Base-by-base conservation (phyloP, 2,113 vertebrate species). In the Oryzias javanicus region DNA sequence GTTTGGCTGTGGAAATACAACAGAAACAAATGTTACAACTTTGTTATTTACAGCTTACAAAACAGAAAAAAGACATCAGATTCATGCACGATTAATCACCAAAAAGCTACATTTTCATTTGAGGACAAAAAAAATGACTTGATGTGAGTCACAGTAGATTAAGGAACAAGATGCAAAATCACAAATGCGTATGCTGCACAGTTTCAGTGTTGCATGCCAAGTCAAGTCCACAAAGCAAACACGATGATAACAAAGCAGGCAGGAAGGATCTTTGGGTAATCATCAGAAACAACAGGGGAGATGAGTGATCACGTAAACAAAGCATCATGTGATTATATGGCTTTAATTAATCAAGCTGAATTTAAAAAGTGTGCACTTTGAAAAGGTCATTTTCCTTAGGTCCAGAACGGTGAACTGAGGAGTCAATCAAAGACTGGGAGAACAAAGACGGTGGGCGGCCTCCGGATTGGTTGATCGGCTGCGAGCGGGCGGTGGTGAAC, bases 401-500 rank as follows among this genome's bases (percentile, higher is more conserved):
- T 10, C 62, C 22, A 63, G 49, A 53, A 41, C 16, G 8, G n/a
- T 4, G 22, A 53, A 13, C 27, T 53, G 51, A 20, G 14, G 17
- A 45, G 53, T 25, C 24, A 80, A 83, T 64, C 47, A 81, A 61
- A 80, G 63, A 67, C 54, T 76, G 29, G 48, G 78, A 73, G 73
- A 60, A 74, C 58, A 64, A 3, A 66, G 64, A 60, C 41, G 55
- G 40, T 52, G 25, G 59, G 47, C n/a, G 64, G 66, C 62, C 72
- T 87, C 78, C 73, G 7, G 83, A 70, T 63, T 57, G 77, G 79
- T 71, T 83, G 84, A 88, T 87, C 88, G 83, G 90, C 87, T 1
- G 91, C 17, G 92, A 88, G 72, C 87, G 89, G 35, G 79, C 87
- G 59, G 86, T 78, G 71, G 89, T 59, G 15, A 82, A 19, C 81